Evolutionary conservation across 92 coral and sea anemone genomes (phyloP), one percentile per base, ranked within the genome.

Genomic region (Pocillopora meandrina): DNA sequence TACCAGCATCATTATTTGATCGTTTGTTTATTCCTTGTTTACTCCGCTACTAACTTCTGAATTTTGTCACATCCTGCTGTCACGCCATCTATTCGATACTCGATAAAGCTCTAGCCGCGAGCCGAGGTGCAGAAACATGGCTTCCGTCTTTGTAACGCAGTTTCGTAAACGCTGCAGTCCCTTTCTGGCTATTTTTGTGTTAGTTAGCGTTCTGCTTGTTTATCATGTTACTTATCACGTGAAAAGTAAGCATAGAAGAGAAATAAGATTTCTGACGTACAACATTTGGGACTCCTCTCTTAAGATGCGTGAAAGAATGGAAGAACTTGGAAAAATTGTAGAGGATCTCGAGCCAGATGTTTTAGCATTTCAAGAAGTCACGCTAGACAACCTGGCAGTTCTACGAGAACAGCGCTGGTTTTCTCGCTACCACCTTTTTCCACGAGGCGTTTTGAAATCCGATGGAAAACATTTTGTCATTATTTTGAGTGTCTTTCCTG

Each of bases 341-440:
- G 70, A 82, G 20, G 67, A 71, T 15, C 78, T 87, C 12, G 74
- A 82, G 61, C 95, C 95, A 16, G 85, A 82, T 60, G 74, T 92
- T 17, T 76, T 92, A n/a, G 76, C 92, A 3, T 86, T 92, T 20
- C 92, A 92, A 76, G 95, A 92, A 85, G 95, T 92, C 10, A 92
- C 93, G 23, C 58, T 18, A 12, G 55, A 66, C 0, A 92, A 82
- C 72, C 72, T 92, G 15, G 81, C 72, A 3, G 75, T 87, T 18
- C 74, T 92, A 75, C 70, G 72, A 67, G 75, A 75, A 55, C 92
- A 92, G 60, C 60, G 42, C 55, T 92, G 95, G 95, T 92, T 87
- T 78, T n/a, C 26, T 14, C 17, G 65, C 9, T 92, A 92, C 65
- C 55, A 75, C 59, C 63, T 87, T 57, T 59, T 80, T 17, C 90